A percentile compares a stretch with the other conserved stretches of the same genome.
Conservation (phyloP, 1,140 invertebrate species). For the Trinorchestia longiramus region DNA sequence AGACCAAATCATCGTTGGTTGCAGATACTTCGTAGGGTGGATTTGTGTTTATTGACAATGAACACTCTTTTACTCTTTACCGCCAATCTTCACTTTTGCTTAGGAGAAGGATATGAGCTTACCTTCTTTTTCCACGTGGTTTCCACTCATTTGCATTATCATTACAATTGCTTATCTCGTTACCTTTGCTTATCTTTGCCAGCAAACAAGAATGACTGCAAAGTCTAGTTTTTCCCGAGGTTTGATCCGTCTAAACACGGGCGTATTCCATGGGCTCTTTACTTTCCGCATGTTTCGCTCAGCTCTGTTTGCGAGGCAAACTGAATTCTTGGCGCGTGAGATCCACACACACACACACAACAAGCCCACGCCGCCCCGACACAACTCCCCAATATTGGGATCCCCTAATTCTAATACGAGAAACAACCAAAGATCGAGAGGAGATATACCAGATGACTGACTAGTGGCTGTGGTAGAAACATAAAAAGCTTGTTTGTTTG, state of each 20-base stretch:
- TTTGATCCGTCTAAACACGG: constrained; percentile 32
- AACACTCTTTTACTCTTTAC: neutral
- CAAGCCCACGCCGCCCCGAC: neutral
- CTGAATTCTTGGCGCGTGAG: neutral
- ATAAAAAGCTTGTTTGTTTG: neutral
- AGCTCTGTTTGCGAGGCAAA: neutral
- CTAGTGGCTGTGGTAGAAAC: neutral
- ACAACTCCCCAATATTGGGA: neutral
- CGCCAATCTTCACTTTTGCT: neutral
- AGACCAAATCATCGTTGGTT: neutral
- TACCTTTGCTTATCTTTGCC: constrained; percentile 20
- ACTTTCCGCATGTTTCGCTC: constrained; percentile 16
- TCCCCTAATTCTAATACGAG: neutral
- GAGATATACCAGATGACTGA: neutral
- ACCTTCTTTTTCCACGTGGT: neutral
- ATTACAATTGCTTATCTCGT: neutral
- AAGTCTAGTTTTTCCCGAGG: constrained; percentile 17
- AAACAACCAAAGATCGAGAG: neutral
- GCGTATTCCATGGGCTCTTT: constrained; percentile 21
- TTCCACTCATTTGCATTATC: neutral
- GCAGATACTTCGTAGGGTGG: neutral
- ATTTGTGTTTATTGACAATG: neutral
- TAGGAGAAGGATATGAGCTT: neutral
- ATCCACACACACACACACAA: neutral
- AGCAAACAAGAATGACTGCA: constrained; percentile 36